phyloP scores from a whole-genome alignment of 2,113 vertebrate genomes.

The Chaetura pelagica region DNA sequence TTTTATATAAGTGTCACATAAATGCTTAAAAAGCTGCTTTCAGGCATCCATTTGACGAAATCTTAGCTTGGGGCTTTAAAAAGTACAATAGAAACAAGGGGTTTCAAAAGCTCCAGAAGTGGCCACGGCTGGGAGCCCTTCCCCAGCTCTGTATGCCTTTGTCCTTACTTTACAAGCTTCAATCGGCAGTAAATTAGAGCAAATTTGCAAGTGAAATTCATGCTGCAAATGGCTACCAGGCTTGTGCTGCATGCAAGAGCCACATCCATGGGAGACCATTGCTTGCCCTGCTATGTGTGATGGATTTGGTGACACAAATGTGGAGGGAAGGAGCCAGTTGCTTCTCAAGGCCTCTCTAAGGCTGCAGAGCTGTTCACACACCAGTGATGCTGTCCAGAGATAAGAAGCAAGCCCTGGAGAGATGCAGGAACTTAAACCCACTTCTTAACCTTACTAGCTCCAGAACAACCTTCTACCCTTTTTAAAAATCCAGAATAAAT shows the following conservation, averaged over 20 bases:
- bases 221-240: not conserved
- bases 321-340: not conserved
- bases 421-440: not conserved
- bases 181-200: not conserved
- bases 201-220: conserved; percentile 13
- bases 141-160: not conserved
- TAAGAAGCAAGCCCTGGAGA: not conserved
- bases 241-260: not conserved
- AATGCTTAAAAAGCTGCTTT: not conserved
- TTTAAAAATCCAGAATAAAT: not conserved
- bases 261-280: not conserved
- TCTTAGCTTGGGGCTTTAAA: not conserved
- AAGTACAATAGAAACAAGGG: not conserved
- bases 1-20: not conserved
- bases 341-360: not conserved
- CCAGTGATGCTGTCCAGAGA: not conserved
- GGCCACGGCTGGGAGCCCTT: not conserved
- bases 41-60: not conserved
- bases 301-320: not conserved
- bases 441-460: not conserved
- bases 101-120: not conserved
- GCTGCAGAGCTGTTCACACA: not conserved
- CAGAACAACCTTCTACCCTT: not conserved
- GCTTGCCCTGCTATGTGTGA: not conserved
- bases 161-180: not conserved